Base-by-base conservation (phyloP, 1,140 invertebrate genomes). In the Tetragonula clypearis region DNA sequence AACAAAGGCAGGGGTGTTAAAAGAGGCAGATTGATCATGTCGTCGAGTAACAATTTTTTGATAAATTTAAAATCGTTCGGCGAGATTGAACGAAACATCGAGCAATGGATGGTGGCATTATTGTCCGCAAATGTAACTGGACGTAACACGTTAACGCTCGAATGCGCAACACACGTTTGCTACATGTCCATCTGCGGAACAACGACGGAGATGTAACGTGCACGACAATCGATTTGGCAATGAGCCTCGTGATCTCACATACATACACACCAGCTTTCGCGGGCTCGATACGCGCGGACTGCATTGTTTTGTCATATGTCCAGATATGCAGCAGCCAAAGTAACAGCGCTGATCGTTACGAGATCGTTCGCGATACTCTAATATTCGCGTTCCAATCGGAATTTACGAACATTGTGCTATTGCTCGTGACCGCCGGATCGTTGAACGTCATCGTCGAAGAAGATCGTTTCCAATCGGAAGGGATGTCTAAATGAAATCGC, bases 211-310 rank as follows among this genome's bases (percentile, higher is more conserved):
- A 21, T 26, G 21, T 35, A 56, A 77, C 56, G 30, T 17, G 75
- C 15, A 17, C 41, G n/a, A 60, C 56, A 65, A 78, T 78, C 75
- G 75, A 78, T 78, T 65, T 65, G 58, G 35, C 35, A 78, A 78
- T 78, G 41, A 65, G 75, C 75, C 75, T 49, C 53, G 73, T 30
- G 26, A 56, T 21, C 30, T 9, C 75, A 8, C 19, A 60, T 30
- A 17, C 14, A 15, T 66, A 17, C 26, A 26, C 26, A 15, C 55
- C 35, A 49, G 41, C 17, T 15, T 12, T 26, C 41, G 12, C 17
- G 3, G 14, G 11, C 3, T 2, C 35, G 15, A 49, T 77, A 62
- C 58, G 8, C 14, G 14, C 41, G 58, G 21, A n/a, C 60, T 49
- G 15, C 75, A 66, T 65, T 78, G 75, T 65, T 78, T 78, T 65